Percentiles rank a stretch among this genome's conserved stretches.
Evolutionary conservation across 2,888 invertebrate genomes (phyloP).

Genomic region (Nephrotoma guestfalica): DNA sequence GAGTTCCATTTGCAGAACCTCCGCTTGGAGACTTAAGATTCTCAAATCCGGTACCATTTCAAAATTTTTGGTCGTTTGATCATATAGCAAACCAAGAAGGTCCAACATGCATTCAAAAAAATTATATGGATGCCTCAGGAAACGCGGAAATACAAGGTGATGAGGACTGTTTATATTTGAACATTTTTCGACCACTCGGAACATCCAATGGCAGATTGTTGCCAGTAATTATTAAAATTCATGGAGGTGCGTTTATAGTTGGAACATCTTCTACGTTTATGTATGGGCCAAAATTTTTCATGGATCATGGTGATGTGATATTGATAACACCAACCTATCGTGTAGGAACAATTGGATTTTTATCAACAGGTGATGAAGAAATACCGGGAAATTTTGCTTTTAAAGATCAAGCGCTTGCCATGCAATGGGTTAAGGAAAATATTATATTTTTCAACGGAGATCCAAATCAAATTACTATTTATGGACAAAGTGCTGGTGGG

Average conservation of each 20-base stretch:
- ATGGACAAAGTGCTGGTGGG: slow-evolving; percentile 19
- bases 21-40: slow-evolving; percentile 51
- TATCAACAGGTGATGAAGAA: background rate
- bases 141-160: background rate
- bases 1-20: slow-evolving; percentile 64
- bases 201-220: slow-evolving; percentile 9
- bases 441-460: background rate
- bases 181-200: slow-evolving; percentile 36
- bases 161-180: slow-evolving; percentile 68
- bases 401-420: background rate
- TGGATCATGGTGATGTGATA: slow-evolving; percentile 34
- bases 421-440: background rate
- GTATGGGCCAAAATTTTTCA: slow-evolving; percentile 37
- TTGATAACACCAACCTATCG: slow-evolving; percentile 36
- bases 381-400: slow-evolving; percentile 12
- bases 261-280: slow-evolving; percentile 31
- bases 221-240: slow-evolving; percentile 38
- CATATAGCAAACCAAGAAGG: slow-evolving; percentile 16
- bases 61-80: slow-evolving; percentile 35
- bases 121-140: background rate
- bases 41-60: slow-evolving; percentile 42
- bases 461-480: background rate
- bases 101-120: slow-evolving; percentile 18
- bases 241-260: slow-evolving; percentile 38
- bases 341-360: slow-evolving; percentile 19